These are phyloP conservation scores for Pempheris klunzingeri DNA, from an alignment of 2,797 vertebrate species.

Conservation along the genomic window DNA sequence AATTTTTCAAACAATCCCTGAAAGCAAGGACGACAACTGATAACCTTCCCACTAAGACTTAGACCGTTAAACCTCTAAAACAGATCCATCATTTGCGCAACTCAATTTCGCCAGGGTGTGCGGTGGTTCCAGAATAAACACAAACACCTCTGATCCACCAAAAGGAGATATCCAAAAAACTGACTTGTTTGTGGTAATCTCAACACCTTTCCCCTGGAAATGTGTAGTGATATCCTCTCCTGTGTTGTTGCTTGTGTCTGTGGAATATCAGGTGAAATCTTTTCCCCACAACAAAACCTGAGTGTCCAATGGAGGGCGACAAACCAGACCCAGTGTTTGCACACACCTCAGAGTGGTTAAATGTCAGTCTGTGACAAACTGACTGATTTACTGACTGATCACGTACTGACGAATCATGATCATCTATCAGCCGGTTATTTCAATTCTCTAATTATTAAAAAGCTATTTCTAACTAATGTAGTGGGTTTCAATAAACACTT, in stretches of 20 bases:
- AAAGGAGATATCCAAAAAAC: neutral
- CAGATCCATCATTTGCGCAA: constrained; percentile 22
- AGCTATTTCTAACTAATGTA: too few relatives aligned
- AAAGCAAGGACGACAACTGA: constrained; percentile 22
- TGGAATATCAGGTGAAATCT: neutral
- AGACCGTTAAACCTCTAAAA: neutral
- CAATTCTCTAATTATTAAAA: too few relatives aligned
- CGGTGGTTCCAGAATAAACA: neutral
- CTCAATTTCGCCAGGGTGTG: neutral
- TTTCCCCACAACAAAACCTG: neutral
- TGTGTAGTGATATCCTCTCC: neutral
- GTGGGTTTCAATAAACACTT: neutral
- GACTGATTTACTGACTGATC: neutral
- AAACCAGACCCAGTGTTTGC: too few relatives aligned
- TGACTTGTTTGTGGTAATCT: neutral
- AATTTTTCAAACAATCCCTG: constrained; percentile 48
- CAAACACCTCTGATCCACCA: constrained; percentile 5
- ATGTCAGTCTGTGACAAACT: neutral
- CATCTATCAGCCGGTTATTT: neutral
- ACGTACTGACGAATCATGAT: neutral
- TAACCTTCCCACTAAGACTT: constrained; percentile 40
- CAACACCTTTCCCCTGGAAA: neutral
- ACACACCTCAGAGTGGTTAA: too few relatives aligned
- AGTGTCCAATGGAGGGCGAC: neutral
- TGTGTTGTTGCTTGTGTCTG: neutral